Evolutionary conservation across 2,797 vertebrate species (phyloP).

Genomic region (Amblyopsis hoosieri): DNA sequence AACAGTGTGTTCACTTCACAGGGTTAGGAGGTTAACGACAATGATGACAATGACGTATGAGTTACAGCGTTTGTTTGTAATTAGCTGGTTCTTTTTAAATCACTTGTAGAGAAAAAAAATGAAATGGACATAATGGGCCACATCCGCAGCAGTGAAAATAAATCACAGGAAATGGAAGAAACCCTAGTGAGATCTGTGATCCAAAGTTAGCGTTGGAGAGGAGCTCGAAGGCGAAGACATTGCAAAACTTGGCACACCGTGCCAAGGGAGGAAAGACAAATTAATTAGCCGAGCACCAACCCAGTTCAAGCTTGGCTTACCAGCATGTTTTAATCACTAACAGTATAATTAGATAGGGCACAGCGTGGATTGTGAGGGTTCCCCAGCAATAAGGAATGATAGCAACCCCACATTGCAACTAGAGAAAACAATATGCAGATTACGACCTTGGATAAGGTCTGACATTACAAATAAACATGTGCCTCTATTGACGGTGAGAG

Average conservation of each 20-base stretch:
- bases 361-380: slow-evolving; percentile 31
- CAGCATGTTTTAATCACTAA: slow-evolving; percentile 58
- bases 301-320: slow-evolving; percentile 46
- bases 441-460: slow-evolving; percentile 27
- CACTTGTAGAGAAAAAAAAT: neutral
- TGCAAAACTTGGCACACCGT: slow-evolving; percentile 22
- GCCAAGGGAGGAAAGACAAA: slow-evolving; percentile 47
- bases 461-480: slow-evolving; percentile 10
- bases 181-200: slow-evolving; percentile 24
- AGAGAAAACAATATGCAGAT: slow-evolving; percentile 38
- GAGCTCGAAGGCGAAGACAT: slow-evolving; percentile 26
- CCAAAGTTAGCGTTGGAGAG: slow-evolving; percentile 31
- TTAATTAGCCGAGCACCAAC: slow-evolving; percentile 62
- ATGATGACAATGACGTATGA: neutral
- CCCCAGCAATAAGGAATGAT: slow-evolving; percentile 37
- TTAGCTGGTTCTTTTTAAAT: slow-evolving; percentile 30
- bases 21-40: no score
- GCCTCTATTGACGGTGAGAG: neutral
- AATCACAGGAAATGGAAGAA: slow-evolving; percentile 13
- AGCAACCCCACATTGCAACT: slow-evolving; percentile 45
- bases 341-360: slow-evolving; percentile 56
- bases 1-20: no score
- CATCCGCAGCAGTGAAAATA: slow-evolving; percentile 5
- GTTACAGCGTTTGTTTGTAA: slow-evolving; percentile 32
- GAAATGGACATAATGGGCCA: slow-evolving; percentile 12